Base-by-base conservation (phyloP, 92 coral and sea anemone species). In the Parazoanthus atlanticus region DNA sequence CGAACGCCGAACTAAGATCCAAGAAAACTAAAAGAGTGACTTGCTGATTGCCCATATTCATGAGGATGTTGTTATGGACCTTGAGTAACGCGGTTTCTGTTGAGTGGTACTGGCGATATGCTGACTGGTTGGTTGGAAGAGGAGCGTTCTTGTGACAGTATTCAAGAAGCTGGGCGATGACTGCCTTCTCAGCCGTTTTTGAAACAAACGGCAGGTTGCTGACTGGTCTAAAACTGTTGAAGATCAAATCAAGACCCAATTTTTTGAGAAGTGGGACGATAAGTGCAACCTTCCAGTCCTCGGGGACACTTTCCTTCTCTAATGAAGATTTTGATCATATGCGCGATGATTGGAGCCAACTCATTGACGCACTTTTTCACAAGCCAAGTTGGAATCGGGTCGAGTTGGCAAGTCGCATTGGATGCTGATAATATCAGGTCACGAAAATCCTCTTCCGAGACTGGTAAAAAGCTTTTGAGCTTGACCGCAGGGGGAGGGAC, bases 381-480 rank as follows among this genome's bases (percentile, higher is more conserved):
- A 21, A 88, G 73, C 90, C 90, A 88, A n/a, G 81, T 88, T 21
- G 90, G 74, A 36, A 88, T 65, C 7, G 91, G 88, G 67, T 89
- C 91, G 1, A 72, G 91, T 56, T 82, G 88, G 47, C 91, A 89
- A 33, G 38, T 49, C 19, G 90, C 90, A 28, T 88, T 25, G 12
- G 86, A 78, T 9, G 86, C 36, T 5, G 66, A 32, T 11, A 61
- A 11, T 38, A 88, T 88, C 25, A 88, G 66, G 34, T 88, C 29
- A 46, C 66, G 79, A 8, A 88, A 52, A 21, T 41, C 77, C 15
- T 65, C 78, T 11, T 78, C 90, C 12, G 90, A 88, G 38, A 88
- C 79, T 56, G 33, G 73, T 40, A 46, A 3, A 40, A 88, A 88
- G 49, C 38, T 38, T 47, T 88, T 72, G 26, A 88, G 61, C 49